A percentile compares a stretch with the other conserved stretches of the same genome.
phyloP scores from a whole-genome alignment of 2,113 vertebrate species.

The Microcebus tavaratra region DNA sequence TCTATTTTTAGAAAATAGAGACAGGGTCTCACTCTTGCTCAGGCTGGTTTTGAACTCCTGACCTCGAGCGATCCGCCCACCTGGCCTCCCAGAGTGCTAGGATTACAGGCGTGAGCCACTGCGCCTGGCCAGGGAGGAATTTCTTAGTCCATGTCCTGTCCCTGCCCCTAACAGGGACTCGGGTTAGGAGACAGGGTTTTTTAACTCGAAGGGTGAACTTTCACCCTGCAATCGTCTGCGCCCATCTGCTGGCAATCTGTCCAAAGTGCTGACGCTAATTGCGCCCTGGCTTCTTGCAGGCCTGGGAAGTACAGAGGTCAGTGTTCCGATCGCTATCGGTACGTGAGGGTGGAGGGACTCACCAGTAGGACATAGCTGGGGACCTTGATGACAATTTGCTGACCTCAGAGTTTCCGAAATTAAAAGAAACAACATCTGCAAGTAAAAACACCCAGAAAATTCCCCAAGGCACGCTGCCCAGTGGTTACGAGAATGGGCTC shows the following conservation, averaged over 20 bases:
- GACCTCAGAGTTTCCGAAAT: not conserved
- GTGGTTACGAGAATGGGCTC: not conserved
- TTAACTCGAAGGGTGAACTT: not conserved
- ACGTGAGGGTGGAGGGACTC: too few species aligned
- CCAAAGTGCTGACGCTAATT: not conserved
- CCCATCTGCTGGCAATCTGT: not conserved
- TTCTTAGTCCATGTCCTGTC: too few species aligned
- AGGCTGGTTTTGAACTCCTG: too few species aligned
- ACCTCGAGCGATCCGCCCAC: too few species aligned
- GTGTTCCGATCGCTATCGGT: not conserved
- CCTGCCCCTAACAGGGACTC: not conserved
- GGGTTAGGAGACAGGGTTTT: not conserved
- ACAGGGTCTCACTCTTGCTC: too few species aligned
- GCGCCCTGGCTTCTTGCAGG: not conserved
- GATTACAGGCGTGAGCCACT: too few species aligned
- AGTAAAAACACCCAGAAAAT: not conserved
- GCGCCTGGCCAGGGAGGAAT: not conserved
- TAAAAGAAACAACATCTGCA: not conserved
- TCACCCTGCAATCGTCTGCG: not conserved
- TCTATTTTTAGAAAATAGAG: too few species aligned
- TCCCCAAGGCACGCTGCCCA: not conserved
- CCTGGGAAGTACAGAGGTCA: not conserved
- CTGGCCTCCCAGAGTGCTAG: too few species aligned
- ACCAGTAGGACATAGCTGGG: not conserved
- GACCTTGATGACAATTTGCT: not conserved